phyloP scores from a whole-genome alignment of 2,113 vertebrate species.

The Zosterops hypoxanthus region DNA sequence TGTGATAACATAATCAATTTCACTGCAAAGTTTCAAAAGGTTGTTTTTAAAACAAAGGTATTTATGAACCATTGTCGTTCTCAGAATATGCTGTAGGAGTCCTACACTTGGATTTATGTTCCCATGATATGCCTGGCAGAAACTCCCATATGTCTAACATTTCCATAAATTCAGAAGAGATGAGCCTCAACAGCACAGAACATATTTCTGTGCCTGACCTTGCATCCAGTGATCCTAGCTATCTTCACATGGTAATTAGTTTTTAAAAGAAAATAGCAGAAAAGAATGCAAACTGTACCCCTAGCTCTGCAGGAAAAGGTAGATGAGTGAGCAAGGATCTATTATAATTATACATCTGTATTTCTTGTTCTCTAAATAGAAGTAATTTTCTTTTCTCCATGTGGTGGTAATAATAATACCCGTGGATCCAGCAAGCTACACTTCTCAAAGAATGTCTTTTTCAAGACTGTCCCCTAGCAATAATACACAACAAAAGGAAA shows the following conservation, averaged over 20 bases:
- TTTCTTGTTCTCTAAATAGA: conserved; percentile 44
- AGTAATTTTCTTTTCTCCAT: conserved; percentile 42
- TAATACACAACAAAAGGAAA: conserved; percentile 14
- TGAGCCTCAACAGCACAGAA: neutral
- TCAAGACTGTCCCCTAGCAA: conserved; percentile 42
- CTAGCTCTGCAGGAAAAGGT: neutral
- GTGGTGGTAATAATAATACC: conserved; percentile 31
- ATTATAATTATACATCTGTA: conserved; percentile 42
- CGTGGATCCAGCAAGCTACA: neutral
- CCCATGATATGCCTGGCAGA: neutral
- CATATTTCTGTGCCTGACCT: neutral
- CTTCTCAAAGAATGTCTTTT: conserved; percentile 3
- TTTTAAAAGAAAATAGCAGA: conserved; percentile 8
- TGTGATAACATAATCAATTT: neutral
- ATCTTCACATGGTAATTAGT: neutral
- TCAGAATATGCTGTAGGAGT: neutral
- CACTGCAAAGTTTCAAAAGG: neutral
- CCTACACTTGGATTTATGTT: neutral
- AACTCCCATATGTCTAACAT: neutral
- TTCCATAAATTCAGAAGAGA: neutral
- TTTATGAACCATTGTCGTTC: neutral
- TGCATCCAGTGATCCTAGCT: neutral
- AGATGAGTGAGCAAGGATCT: conserved; percentile 3
- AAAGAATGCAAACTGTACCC: neutral
- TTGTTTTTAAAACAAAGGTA: neutral